A percentile compares a stretch with the other conserved stretches of the same genome.
Evolutionary conservation across 2,113 vertebrate genomes (phyloP).

Genomic region (Spea multiplicata): DNA sequence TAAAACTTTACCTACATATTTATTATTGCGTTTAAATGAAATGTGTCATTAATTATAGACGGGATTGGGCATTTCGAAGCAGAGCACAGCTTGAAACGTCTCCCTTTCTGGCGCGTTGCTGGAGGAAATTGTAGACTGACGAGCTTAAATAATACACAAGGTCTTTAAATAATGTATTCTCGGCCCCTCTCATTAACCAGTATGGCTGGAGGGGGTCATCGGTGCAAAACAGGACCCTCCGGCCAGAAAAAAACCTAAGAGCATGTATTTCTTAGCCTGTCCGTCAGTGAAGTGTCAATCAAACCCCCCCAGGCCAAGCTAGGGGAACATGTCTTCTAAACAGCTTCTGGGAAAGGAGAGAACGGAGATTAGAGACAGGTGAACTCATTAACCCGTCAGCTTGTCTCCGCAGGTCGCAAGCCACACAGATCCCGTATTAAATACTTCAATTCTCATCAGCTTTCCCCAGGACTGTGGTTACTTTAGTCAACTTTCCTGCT

Average conservation of each 20-base stretch:
- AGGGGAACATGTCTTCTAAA: neutral
- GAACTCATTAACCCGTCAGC: constrained; percentile 19
- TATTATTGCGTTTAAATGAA: constrained; percentile 4
- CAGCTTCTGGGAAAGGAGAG: neutral
- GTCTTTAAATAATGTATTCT: constrained; percentile 42
- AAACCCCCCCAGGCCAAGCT: neutral
- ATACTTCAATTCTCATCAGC: neutral
- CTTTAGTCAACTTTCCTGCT: no score
- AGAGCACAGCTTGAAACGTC: constrained; percentile 26
- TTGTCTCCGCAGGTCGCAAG: neutral
- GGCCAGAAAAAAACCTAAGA: neutral
- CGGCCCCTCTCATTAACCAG: constrained; percentile 23
- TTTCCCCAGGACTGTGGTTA: no score
- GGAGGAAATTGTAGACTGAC: constrained; percentile 16
- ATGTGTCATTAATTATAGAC: constrained; percentile 23
- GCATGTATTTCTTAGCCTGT: neutral
- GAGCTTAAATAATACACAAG: constrained; percentile 29
- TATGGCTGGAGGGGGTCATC: constrained; percentile 18
- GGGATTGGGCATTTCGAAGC: neutral
- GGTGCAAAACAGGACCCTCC: neutral
- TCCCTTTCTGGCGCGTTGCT: constrained; percentile 30
- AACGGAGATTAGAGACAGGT: constrained; percentile 19
- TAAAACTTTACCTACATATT: neutral
- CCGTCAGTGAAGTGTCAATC: neutral
- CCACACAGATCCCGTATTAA: constrained; percentile 1